phyloP scores from a whole-genome alignment of 1,140 invertebrate genomes.

The Teleopsis dalmanni region DNA sequence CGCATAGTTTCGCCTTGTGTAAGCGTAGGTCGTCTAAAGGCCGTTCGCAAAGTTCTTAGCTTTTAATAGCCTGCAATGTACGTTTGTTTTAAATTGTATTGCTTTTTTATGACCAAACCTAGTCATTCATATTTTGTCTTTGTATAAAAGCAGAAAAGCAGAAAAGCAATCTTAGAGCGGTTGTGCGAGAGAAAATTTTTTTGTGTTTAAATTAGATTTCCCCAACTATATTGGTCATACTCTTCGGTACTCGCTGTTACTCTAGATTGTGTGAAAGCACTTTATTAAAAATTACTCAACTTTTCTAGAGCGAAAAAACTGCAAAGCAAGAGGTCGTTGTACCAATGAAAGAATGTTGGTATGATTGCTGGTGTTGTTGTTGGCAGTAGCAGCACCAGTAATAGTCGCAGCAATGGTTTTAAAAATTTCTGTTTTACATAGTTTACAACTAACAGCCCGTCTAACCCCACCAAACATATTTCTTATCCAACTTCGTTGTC shows the following conservation, averaged over 20 bases:
- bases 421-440: too few species aligned
- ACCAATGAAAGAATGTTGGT: conserved; percentile 43
- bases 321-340: conserved; percentile 45
- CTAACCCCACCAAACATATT: too few species aligned
- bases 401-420: too few species aligned
- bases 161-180: neutral
- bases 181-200: too few species aligned
- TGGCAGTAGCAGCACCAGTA: too few species aligned
- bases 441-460: too few species aligned
- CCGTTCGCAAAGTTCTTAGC: conserved; percentile 26
- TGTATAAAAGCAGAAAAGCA: neutral
- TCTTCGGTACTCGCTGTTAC: too few species aligned
- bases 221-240: too few species aligned
- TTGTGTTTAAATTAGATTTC: too few species aligned
- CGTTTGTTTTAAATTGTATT: conserved; percentile 1
- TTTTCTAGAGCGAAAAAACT: conserved; percentile 16
- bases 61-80: neutral
- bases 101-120: neutral
- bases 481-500: too few species aligned
- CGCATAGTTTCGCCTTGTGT: neutral
- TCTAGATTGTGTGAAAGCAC: neutral
- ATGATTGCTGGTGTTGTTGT: too few species aligned
- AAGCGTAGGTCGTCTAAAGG: conserved; percentile 44
- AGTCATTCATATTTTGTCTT: neutral
- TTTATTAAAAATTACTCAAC: too few species aligned